Percentiles rank a stretch among this genome's conserved stretches.
Conservation (phyloP, 2,113 vertebrate species). For the Cinclus mexicanus region DNA sequence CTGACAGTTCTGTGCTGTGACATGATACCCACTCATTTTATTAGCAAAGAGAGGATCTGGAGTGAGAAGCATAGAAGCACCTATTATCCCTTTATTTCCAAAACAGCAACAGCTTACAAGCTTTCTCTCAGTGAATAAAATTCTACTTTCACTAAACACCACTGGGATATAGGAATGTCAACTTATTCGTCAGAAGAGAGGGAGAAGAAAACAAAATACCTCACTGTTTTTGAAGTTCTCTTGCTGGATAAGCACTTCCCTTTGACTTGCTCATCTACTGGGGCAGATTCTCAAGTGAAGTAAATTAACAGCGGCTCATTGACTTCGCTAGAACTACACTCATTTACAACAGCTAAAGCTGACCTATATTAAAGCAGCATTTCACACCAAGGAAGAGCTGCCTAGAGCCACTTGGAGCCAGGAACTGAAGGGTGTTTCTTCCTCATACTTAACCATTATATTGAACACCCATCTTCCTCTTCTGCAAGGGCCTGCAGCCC, state of each 20-base stretch:
- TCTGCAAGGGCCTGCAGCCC: not conserved
- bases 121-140: slow-evolving; percentile 35
- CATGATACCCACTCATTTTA: slow-evolving; percentile 33
- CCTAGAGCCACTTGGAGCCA: not conserved
- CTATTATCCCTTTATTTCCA: slow-evolving; percentile 66
- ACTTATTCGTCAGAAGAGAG: slow-evolving; percentile 13
- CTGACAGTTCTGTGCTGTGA: slow-evolving; percentile 36
- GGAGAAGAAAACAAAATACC: not conserved
- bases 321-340: not conserved
- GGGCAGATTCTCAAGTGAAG: not conserved
- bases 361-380: not conserved
- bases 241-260: not conserved
- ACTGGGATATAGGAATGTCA: slow-evolving; percentile 18
- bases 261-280: slow-evolving; percentile 2
- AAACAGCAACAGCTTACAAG: slow-evolving; percentile 60
- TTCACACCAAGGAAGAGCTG: not conserved
- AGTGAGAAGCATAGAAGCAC: slow-evolving; percentile 41
- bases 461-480: not conserved
- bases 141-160: slow-evolving; percentile 52
- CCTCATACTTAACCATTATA: not conserved
- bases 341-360: not conserved
- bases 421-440: not conserved
- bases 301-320: not conserved
- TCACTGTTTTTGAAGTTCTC: not conserved
- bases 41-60: slow-evolving; percentile 27